These are phyloP conservation scores for Caradrina clavipalpis DNA, from an alignment of 2,888 invertebrate genomes.

Conservation along the genomic window DNA sequence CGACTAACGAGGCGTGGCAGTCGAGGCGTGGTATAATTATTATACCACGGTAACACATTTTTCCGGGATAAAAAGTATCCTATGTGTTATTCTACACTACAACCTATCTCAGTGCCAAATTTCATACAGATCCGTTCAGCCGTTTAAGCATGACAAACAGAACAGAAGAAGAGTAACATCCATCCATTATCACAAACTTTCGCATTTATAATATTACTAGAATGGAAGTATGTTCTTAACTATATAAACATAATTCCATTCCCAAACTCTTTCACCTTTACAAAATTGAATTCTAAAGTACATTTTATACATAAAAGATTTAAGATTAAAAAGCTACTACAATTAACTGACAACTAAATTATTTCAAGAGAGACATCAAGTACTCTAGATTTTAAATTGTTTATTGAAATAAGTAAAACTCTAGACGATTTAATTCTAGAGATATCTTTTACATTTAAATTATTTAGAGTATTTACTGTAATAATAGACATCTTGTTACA, in stretches of 20 bases:
- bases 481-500: slow-evolving; percentile 26
- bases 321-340: slow-evolving; percentile 27
- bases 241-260: background rate
- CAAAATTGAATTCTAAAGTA: slow-evolving; percentile 8
- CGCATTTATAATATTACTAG: too few relatives aligned
- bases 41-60: too few relatives aligned
- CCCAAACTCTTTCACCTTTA: background rate
- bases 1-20: too few relatives aligned
- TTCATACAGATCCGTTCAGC: too few relatives aligned
- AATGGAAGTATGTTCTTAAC: background rate
- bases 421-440: slow-evolving; percentile 17
- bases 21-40: too few relatives aligned
- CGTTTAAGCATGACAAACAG: too few relatives aligned
- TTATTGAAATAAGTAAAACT: slow-evolving; percentile 32
- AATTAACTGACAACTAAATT: slow-evolving; percentile 37
- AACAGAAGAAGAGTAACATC: too few relatives aligned
- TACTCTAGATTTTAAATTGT: slow-evolving; percentile 30
- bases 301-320: slow-evolving; percentile 11
- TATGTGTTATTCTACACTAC: too few relatives aligned
- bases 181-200: too few relatives aligned
- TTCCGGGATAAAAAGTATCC: too few relatives aligned
- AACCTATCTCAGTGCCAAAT: too few relatives aligned
- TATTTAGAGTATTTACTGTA: slow-evolving; percentile 31
- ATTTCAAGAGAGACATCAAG: slow-evolving; percentile 28
- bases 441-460: slow-evolving; percentile 29